These are phyloP conservation scores for Plutella xylostella DNA, from an alignment of 2,888 invertebrate genomes.

Conservation along the genomic window DNA sequence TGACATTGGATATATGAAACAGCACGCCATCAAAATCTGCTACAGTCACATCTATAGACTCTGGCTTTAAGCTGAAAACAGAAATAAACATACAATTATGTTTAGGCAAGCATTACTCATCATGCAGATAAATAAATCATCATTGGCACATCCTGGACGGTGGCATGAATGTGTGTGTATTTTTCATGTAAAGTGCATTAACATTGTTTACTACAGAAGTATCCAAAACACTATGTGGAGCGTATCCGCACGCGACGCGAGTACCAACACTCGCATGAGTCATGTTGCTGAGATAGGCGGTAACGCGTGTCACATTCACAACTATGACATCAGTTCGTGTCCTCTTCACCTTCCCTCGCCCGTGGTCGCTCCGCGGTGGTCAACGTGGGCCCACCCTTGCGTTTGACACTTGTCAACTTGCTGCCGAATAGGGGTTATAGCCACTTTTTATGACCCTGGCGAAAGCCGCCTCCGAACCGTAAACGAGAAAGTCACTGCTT, in stretches of 20 bases:
- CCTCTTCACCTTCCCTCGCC: neutral
- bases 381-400: constrained; percentile 67
- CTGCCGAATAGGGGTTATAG: constrained; percentile 53
- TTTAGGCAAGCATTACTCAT: constrained; percentile 20
- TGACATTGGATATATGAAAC: constrained; percentile 97
- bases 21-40: constrained; percentile 99
- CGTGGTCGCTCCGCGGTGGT: constrained; percentile 22
- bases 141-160: constrained; percentile 2
- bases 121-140: constrained; percentile 21
- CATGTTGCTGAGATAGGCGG: constrained; percentile 55
- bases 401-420: constrained; percentile 62
- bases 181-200: constrained; percentile 24
- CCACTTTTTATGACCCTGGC: constrained; percentile 30
- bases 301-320: constrained; percentile 39
- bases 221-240: constrained; percentile 53
- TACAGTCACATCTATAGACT: constrained; percentile 93
- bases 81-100: constrained; percentile 15
- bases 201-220: constrained; percentile 49
- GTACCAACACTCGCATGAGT: constrained; percentile 50
- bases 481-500: constrained; percentile 4
- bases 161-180: constrained; percentile 4
- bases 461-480: constrained; percentile 22
- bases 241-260: constrained; percentile 49
- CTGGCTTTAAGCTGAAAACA: constrained; percentile 88
- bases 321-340: constrained; percentile 30